Evolutionary conservation across 2,113 vertebrate genomes (phyloP).

Genomic region (Steatornis caripensis): DNA sequence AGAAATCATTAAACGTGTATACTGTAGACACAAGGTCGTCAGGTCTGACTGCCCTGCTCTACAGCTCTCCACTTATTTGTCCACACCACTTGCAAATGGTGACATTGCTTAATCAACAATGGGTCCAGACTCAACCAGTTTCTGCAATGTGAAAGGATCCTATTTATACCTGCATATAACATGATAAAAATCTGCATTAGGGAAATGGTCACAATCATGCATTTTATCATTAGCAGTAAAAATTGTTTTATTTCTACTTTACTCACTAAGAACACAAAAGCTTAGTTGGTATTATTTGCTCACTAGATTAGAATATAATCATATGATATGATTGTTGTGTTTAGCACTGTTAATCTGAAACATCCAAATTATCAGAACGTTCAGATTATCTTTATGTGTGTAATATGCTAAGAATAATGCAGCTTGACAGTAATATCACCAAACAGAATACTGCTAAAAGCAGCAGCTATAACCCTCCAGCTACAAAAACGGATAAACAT

Average conservation of each 20-base stretch:
- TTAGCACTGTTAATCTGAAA: background rate
- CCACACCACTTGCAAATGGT: background rate
- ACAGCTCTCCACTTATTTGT: background rate
- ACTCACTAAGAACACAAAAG: background rate
- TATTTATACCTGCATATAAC: background rate
- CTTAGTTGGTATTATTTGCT: background rate
- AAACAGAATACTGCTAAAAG: constrained; percentile 21
- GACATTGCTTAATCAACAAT: background rate
- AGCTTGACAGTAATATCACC: background rate
- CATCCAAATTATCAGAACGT: background rate
- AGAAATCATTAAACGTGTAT: background rate
- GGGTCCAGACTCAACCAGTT: background rate
- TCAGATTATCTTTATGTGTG: constrained; percentile 19
- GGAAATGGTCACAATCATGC: background rate
- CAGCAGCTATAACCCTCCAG: background rate
- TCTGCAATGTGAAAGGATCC: background rate
- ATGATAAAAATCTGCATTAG: background rate
- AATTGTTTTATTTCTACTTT: background rate
- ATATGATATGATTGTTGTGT: background rate
- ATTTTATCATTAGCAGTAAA: background rate
- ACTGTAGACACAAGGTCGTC: background rate
- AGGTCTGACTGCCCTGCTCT: background rate
- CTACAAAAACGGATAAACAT: background rate
- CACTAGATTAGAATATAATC: constrained; percentile 6
- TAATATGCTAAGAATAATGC: background rate